Base-by-base conservation (phyloP, 1,140 invertebrate genomes). In the Apis laboriosa region DNA sequence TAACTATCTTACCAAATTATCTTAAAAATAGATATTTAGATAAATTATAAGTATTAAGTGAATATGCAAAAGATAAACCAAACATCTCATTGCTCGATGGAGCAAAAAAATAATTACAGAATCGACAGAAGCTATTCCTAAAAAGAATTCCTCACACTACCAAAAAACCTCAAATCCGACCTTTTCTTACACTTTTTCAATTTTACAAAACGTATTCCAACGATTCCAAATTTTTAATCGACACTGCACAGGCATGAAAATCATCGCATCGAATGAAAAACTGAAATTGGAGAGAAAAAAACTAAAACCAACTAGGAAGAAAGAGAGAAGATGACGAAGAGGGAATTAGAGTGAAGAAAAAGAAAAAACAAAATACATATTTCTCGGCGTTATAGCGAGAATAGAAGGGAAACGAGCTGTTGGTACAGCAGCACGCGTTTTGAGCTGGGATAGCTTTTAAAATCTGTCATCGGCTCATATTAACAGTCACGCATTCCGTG, bases 391-490 rank as follows among this genome's bases (percentile, higher is more conserved):
- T 83, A 56, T 70, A 81, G 56, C 60, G 49, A 34, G 13, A 21
- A 12, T 53, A 43, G 53, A 49, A 19, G 70, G 49, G 64, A n/a
- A 19, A 24, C 34, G 79, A 56, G 51, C 73, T 7, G 68, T 80
- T 83, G 77, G 77, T 63, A 72, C 66, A 77, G 72, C 80, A 77
- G 76, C 55, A 58, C 76, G 76, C 86, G 81, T 61, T 87, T 81
- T 71, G 77, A 84, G 78, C 79, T 53, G 75, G 34, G 34, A 19
- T 21, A 76, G 79, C 78, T 84, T 87, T 87, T 81, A 80, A 84
- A 87, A 86, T 80, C 77, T 81, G 77, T 78, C 82, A 88, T 84
- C 82, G 78, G 63, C 60, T 80, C 68, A 66, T 83, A 78, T 84
- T 87, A 87, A 88, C 56, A 58, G 73, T 84, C 80, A 86, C 77